Evolutionary conservation across 2,888 invertebrate genomes (phyloP), one percentile per base, ranked within the genome.

Genomic region (Dicroscelio sp.): DNA sequence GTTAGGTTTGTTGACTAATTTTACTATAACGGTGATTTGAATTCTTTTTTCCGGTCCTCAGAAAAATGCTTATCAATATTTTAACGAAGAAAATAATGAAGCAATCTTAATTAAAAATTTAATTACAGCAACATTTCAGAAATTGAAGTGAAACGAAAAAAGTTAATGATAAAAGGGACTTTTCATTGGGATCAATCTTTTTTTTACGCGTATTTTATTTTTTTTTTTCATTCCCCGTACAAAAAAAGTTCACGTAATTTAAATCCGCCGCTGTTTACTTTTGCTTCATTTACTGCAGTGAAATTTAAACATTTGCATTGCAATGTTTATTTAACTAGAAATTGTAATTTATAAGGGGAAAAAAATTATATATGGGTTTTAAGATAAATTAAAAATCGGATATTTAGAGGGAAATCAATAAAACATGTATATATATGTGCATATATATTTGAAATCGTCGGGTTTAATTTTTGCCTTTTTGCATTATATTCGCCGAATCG

Each of bases 301-400:
- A 76, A 76, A 60, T 76, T 14, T 75, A 55, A 58, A 75, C 52
- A 38, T 71, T 71, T 75, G 55, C 55, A 33, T 52, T 55, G 10
- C 33, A 75, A 52, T 60, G 60, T 33, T 58, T 60, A 60, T 60
- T 33, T 67, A 67, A 23, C 67, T 67, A 23, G 33, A 35, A 67
- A 67, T 23, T 67, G 35, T 67, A 67, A 33, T 67, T 55, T 55
- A 52, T 75, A 33, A 75, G 67, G n/a, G n/a, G n/a, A n/a, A n/a
- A n/a, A n/a, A n/a, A n/a, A n/a, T n/a, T n/a, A n/a, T n/a, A n/a
- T n/a, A n/a, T n/a, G n/a, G n/a, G n/a, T n/a, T n/a, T n/a, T n/a
- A n/a, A n/a, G n/a, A n/a, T n/a, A n/a, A n/a, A n/a, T n/a, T n/a
- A n/a, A n/a, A n/a, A n/a, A n/a, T n/a, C n/a, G n/a, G n/a, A n/a